Conservation (phyloP, 2,113 vertebrate genomes). For the Arenaria interpres region DNA sequence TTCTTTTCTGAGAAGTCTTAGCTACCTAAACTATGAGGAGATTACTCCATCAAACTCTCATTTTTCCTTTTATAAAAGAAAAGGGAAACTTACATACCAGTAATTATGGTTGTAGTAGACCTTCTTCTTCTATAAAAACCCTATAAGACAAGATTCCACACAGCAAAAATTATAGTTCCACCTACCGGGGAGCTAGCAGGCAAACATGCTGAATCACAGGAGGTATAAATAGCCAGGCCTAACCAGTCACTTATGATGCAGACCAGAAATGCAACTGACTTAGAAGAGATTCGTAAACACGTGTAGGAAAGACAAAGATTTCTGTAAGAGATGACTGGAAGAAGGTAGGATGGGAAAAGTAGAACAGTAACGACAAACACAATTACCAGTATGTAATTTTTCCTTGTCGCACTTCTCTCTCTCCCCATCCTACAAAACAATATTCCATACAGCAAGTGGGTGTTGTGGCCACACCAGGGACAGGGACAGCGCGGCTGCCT, state of each 20-base stretch:
- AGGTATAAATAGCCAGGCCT: slow-evolving; percentile 63
- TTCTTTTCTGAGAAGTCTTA: background rate
- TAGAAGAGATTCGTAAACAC: slow-evolving; percentile 54
- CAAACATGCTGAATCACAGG: slow-evolving; percentile 72
- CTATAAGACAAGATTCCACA: slow-evolving; percentile 78
- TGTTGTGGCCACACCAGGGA: no score
- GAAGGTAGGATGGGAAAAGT: slow-evolving; percentile 69
- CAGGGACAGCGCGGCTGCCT: background rate
- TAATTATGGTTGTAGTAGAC: slow-evolving; percentile 70
- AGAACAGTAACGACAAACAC: slow-evolving; percentile 65
- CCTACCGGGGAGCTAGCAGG: slow-evolving; percentile 68
- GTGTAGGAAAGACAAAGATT: slow-evolving; percentile 62
- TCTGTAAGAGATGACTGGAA: slow-evolving; percentile 54
- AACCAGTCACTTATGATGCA: slow-evolving; percentile 43
- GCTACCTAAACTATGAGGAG: background rate
- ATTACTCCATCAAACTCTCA: background rate
- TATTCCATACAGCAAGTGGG: slow-evolving; percentile 75
- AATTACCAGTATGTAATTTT: slow-evolving; percentile 64
- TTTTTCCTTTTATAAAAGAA: slow-evolving; percentile 66
- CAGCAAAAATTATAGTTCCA: slow-evolving; percentile 73
- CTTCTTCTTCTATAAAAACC: slow-evolving; percentile 71
- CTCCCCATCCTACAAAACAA: slow-evolving; percentile 71
- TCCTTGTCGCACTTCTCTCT: slow-evolving; percentile 62
- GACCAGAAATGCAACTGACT: slow-evolving; percentile 50
- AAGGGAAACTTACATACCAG: slow-evolving; percentile 76